phyloP scores from a whole-genome alignment of 2,113 vertebrate species.

The Lanius collurio region DNA sequence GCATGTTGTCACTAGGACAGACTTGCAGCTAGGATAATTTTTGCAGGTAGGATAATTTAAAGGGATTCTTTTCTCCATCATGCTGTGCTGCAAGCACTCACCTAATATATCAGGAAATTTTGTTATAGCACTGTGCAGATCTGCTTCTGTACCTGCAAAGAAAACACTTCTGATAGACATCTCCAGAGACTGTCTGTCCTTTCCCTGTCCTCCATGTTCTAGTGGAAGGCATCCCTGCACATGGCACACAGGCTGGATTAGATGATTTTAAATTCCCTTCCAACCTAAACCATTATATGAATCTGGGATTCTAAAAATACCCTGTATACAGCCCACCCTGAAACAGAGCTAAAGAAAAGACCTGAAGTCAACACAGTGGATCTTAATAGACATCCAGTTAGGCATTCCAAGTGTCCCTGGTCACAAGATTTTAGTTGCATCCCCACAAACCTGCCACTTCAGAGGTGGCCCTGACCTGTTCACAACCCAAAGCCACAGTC shows the following conservation, averaged over 20 bases:
- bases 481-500: background rate
- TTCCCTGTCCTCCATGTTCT: background rate
- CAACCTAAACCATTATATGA: background rate
- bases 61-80: background rate
- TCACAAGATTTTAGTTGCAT: background rate
- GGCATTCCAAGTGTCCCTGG: background rate
- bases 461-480: background rate
- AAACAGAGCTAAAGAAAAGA: background rate
- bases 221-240: background rate
- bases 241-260: background rate
- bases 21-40: background rate
- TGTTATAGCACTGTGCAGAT: rapidly evolving
- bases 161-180: background rate
- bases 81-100: background rate
- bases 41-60: background rate
- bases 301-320: background rate
- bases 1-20: background rate
- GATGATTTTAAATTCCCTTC: background rate
- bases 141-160: background rate
- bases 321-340: background rate
- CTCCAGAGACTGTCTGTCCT: background rate
- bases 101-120: background rate
- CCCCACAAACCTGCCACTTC: background rate
- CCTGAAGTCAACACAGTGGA: background rate
- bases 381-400: background rate